Base-by-base conservation (phyloP, 2,888 invertebrate genomes). In the Globia sparganii region DNA sequence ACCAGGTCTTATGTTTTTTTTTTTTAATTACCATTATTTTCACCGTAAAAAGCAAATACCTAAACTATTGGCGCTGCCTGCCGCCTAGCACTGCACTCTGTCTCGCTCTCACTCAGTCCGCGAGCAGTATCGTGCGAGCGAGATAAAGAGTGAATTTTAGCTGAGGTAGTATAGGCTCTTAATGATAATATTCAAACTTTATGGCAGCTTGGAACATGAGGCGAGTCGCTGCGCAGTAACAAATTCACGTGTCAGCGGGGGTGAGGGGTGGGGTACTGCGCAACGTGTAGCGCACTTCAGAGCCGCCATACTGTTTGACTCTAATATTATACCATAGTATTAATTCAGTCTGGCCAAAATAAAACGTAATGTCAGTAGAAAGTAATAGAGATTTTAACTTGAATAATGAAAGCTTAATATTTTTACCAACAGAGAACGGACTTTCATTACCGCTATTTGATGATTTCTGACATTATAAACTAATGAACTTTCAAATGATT, bases 401-500 rank as follows among this genome's bases (percentile, higher is more conserved):
- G 31, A 80, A 61, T 34, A 62, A 66, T 31, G 37, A 61, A 73
- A 64, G 31, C 15, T 53, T 31, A 13, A 53, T 40, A 37, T 21
- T 49, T 74, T 43, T 13, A 43, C 2, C 1, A 25, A 21, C 18
- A 37, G 15, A n/a, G 8, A 5, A n/a, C 13, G 0, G 49, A 49
- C 40, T 80, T 78, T 80, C 18, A 43, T 65, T 28, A 64, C 34
- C 0, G 37, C 15, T 53, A 34, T 66, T 67, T 18, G 40, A 66
- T 77, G 40, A 59, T 49, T 46, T 46, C 28, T 5, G 78, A 21
- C 21, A 53, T 69, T 56, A 31, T 21, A 62, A 37, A 67, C 9
- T 18, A 46, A 65, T 40, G 21, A 4, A n/a, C n/a, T 49, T 34
- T 18, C 15, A 78, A n/a, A 56, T n/a, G n/a, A 69, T 37, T 56